phyloP scores from a whole-genome alignment of 2,888 invertebrate species.

The Galerucella pusilla region DNA sequence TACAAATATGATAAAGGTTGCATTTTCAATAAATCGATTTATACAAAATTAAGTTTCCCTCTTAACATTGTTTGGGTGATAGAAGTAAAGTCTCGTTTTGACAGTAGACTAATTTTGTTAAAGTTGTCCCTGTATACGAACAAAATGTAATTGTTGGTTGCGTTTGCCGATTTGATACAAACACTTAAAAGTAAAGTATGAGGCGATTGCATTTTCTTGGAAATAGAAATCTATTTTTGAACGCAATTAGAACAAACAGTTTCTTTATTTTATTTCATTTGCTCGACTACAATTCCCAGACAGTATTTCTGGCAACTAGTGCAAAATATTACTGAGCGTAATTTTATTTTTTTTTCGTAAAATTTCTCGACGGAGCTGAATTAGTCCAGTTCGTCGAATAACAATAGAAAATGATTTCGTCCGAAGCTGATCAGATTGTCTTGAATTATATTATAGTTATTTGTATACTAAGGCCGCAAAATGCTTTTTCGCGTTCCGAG shows the following conservation, averaged over 20 bases:
- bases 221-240: conserved; percentile 43
- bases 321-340: conserved; percentile 38
- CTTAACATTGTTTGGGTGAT: too few species aligned
- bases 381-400: conserved; percentile 2
- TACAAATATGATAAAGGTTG: too few species aligned
- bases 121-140: conserved; percentile 3
- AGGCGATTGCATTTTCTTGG: conserved; percentile 41
- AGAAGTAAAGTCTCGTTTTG: background rate
- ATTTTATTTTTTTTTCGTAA: conserved; percentile 36
- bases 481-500: too few species aligned
- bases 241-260: conserved; percentile 43
- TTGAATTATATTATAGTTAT: background rate
- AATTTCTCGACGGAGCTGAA: conserved; percentile 36
- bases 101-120: background rate
- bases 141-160: conserved; percentile 15
- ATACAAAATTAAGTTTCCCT: too few species aligned
- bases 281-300: conserved; percentile 43
- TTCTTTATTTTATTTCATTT: conserved; percentile 44
- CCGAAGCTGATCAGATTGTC: background rate
- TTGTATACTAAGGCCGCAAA: too few species aligned
- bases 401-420: background rate
- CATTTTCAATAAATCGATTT: too few species aligned
- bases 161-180: conserved; percentile 32
- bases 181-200: conserved; percentile 6
- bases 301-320: conserved; percentile 40